Base-by-base conservation (phyloP, 2,888 invertebrate species). In the Tenthredo amoena region DNA sequence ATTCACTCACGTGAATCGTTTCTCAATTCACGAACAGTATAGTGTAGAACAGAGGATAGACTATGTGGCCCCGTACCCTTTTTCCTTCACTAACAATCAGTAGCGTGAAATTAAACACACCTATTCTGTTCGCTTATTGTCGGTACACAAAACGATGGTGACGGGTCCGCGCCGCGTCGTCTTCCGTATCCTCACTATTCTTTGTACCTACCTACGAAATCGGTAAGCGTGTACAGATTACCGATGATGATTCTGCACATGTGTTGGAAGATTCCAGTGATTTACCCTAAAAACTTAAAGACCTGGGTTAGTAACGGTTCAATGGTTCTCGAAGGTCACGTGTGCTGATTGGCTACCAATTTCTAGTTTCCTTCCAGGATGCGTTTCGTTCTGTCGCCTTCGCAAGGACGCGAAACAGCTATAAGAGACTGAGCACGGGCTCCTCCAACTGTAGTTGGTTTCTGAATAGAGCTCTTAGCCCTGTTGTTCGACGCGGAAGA, bases 331-430 rank as follows among this genome's bases (percentile, higher is more conserved):
- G 85, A 88, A 88, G 88, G 86, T 86, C 71, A 37, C 82, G 74
- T 37, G 77, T 71, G 76, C 76, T 58, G 65, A 68, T 76, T 81
- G 86, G 85, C 68, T 71, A 5, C 43, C 77, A 62, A 82, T 87
- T 85, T 86, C n/a, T 68, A 81, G 72, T 83, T 88, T 85, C 85
- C 82, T 76, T 85, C 76, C 71, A 89, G 90, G 89, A 90, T 88
- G 86, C 87, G 77, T 88, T 90, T 90, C 86, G 88, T 88, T 89
- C 86, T 86, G 88, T 88, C 86, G 87, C 26, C 85, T 34, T 31
- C 55, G 71, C 88, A 89, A 90, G 90, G 89, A 50, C 87, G 37
- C 47, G n/a, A 40, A 79, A 82, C 79, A 26, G 76, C 79, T 89
- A 90, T 89, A 90, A 89, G 87, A 90, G 84, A 31, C 68, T 31